Conservation (phyloP, 2,888 invertebrate species). For the Lepidocyrtoides sp. region DNA sequence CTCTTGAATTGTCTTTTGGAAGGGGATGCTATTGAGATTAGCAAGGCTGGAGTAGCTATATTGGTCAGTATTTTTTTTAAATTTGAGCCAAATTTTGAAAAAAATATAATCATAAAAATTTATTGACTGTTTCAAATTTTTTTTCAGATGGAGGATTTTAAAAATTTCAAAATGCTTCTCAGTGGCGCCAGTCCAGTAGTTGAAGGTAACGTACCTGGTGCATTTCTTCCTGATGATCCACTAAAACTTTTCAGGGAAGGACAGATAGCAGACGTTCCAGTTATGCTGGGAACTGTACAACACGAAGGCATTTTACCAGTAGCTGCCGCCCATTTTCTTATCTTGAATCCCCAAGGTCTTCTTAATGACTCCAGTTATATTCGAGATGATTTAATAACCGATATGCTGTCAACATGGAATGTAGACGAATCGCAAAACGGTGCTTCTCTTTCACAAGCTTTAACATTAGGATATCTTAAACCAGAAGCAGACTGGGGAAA, state of each 20-base stretch:
- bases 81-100: no score
- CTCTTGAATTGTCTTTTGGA: constrained; percentile 44
- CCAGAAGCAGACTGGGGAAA: constrained; percentile 31
- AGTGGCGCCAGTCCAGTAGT: constrained; percentile 64
- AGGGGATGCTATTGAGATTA: constrained; percentile 12
- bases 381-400: constrained; percentile 64
- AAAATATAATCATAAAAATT: no score
- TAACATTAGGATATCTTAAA: constrained; percentile 58
- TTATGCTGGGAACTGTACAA: constrained; percentile 78
- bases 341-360: constrained; percentile 22
- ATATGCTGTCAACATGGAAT: constrained; percentile 67
- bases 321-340: constrained; percentile 61
- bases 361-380: constrained; percentile 65
- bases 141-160: constrained; percentile 57
- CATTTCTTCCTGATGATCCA: constrained; percentile 78
- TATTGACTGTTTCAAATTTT: no score
- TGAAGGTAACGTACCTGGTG: constrained; percentile 78
- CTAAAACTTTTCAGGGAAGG: constrained; percentile 61
- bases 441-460: constrained; percentile 66
- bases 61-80: no score
- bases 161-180: constrained; percentile 47
- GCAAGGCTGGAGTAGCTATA: constrained; percentile 16
- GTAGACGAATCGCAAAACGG: constrained; percentile 74
- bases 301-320: constrained; percentile 78
- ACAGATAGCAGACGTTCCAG: constrained; percentile 69